Conservation (phyloP, 2,888 invertebrate species). For the Cryptocephalus primarius region DNA sequence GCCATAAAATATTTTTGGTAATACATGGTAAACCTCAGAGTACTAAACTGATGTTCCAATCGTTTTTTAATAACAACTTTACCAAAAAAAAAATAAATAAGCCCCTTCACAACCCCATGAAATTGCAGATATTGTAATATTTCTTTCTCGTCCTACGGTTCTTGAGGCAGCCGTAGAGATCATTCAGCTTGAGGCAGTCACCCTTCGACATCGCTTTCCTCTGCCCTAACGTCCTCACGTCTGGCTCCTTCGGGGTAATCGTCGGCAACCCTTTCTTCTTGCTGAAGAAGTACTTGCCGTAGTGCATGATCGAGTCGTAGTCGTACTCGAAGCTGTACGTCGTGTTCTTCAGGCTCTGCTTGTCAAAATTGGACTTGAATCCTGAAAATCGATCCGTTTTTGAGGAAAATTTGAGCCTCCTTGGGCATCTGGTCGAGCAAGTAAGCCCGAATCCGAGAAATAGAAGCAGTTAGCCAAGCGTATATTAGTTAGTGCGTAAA, state of each 20-base stretch:
- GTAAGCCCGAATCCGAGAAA: too few relatives aligned
- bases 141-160: conserved; percentile 38
- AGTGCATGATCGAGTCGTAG: conserved; percentile 72
- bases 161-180: conserved; percentile 51
- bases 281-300: conserved; percentile 55
- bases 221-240: conserved; percentile 47
- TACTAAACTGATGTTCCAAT: too few relatives aligned
- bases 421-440: too few relatives aligned
- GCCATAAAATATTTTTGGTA: too few relatives aligned
- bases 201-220: conserved; percentile 52
- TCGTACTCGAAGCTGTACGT: conserved; percentile 62
- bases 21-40: too few relatives aligned
- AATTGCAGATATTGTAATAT: conserved; percentile 45
- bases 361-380: conserved; percentile 52
- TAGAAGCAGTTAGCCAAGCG: too few relatives aligned
- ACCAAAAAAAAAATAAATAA: not conserved
- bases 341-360: conserved; percentile 51
- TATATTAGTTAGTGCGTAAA: too few relatives aligned
- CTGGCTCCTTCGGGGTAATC: conserved; percentile 46
- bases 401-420: too few relatives aligned
- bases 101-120: conserved; percentile 36
- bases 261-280: conserved; percentile 50
- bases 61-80: too few relatives aligned
- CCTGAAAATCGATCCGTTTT: conserved; percentile 32
- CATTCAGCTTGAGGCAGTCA: conserved; percentile 57